Base-by-base conservation (phyloP, 2,888 invertebrate genomes). In the Chymomyza procnemis region DNA sequence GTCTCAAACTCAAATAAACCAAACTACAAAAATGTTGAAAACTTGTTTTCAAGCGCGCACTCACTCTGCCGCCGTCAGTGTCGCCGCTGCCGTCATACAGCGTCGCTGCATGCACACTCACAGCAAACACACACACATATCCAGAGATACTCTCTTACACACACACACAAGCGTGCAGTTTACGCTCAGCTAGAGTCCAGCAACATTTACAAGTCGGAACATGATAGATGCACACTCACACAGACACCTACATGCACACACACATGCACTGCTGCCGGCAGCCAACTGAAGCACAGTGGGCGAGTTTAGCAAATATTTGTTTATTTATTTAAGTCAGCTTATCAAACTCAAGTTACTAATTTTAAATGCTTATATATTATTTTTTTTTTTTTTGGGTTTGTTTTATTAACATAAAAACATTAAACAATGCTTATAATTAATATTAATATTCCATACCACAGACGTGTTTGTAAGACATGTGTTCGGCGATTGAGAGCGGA, bases 1-100 rank as follows among this genome's bases (percentile, higher is more conserved):
- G 90, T 86, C 88, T 87, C 89, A 88, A 89, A 88, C 85, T 88
- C 14, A 89, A 90, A 90, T 89, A 81, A 85, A 56, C 63, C 71
- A 78, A 81, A 82, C 83, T 85, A 79, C 74, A 54, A 81, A 54
- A 81, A 85, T 87, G 80, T 78, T 90, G 77, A 88, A 89, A 90
- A 90, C 90, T 90, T 89, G 90, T 90, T 90, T 90, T 89, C 73
- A 81, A 82, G 66, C 73, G 74, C 66, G 63, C 70, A 59, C 61
- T 71, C 64, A n/a, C n/a, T n/a, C n/a, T n/a, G n/a, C n/a, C n/a
- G n/a, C n/a, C n/a, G n/a, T n/a, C n/a, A n/a, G n/a, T n/a, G n/a
- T n/a, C n/a, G n/a, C n/a, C n/a, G n/a, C n/a, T n/a, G n/a, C n/a
- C 65, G 72, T 34, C 55, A 67, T 26, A 48, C 41, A 64, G 30